Percentiles rank a stretch among this genome's conserved stretches.
Evolutionary conservation across 2,888 invertebrate genomes (phyloP).

Genomic region (Odontomyia ornata): DNA sequence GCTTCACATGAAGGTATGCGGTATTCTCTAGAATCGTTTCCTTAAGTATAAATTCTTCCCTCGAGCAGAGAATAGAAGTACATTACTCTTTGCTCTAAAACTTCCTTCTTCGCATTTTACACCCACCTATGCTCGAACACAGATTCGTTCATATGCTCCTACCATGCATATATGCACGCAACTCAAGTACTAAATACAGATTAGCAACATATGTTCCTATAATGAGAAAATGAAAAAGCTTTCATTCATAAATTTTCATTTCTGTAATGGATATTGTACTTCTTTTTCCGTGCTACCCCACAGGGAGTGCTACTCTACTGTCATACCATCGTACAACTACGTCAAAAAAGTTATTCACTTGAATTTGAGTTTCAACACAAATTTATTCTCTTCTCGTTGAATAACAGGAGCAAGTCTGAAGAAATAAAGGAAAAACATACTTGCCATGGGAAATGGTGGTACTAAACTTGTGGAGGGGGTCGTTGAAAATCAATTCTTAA

Average conservation of each 20-base stretch:
- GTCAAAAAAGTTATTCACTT: neutral
- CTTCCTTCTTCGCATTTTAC: too few species aligned
- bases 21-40: too few species aligned
- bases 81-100: too few species aligned
- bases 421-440: neutral
- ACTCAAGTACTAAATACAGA: conserved; percentile 20
- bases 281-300: neutral
- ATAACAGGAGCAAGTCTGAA: neutral
- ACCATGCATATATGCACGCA: neutral
- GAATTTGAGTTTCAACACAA: conserved; percentile 1
- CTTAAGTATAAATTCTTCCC: too few species aligned
- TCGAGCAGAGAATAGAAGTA: too few species aligned
- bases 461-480: neutral
- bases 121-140: neutral
- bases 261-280: conserved; percentile 28
- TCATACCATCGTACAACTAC: neutral
- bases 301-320: neutral
- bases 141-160: neutral
- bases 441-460: neutral
- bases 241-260: conserved; percentile 39
- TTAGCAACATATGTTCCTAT: conserved; percentile 30
- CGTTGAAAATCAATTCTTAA: conserved; percentile 20
- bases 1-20: too few species aligned
- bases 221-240: conserved; percentile 39
- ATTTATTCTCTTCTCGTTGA: neutral